Conservation (phyloP, 2,797 vertebrate species). For the Mustela erminea region DNA sequence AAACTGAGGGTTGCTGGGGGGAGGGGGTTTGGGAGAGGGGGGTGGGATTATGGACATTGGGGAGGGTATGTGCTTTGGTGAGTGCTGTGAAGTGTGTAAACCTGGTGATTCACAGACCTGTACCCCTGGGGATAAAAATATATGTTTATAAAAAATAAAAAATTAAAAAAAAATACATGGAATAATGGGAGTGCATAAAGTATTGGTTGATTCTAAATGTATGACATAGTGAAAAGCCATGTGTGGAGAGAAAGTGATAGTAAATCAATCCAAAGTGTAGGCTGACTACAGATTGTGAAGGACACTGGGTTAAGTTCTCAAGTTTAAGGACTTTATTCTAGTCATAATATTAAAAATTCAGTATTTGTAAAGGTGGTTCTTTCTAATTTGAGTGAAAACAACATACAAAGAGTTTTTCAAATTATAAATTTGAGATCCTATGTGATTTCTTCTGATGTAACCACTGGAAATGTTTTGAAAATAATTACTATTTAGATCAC, state of each 20-base stretch:
- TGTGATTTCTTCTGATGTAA: slow-evolving; percentile 57
- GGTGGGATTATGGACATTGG: too few relatives aligned
- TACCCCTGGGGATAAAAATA: too few relatives aligned
- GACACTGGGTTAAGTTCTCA: background rate
- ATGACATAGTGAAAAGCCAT: background rate
- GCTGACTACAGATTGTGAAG: background rate
- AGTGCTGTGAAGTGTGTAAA: too few relatives aligned
- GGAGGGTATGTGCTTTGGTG: too few relatives aligned
- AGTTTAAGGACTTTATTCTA: background rate
- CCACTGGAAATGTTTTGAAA: background rate
- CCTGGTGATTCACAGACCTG: too few relatives aligned
- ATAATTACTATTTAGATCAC: slow-evolving; percentile 60
- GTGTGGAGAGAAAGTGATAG: background rate
- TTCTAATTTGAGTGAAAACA: slow-evolving; percentile 27
- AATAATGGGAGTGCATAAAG: background rate
- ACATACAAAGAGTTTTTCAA: background rate
- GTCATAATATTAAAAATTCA: background rate
- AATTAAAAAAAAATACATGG: background rate
- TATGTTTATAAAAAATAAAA: too few relatives aligned
- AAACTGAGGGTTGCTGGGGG: too few relatives aligned
- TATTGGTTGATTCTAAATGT: background rate
- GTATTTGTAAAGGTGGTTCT: background rate
- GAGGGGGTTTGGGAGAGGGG: too few relatives aligned
- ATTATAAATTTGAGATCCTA: slow-evolving; percentile 27
- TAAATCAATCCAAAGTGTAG: background rate